Evolutionary conservation across 2,888 invertebrate genomes (phyloP).

Genomic region (Eupithecia pulchellata): DNA sequence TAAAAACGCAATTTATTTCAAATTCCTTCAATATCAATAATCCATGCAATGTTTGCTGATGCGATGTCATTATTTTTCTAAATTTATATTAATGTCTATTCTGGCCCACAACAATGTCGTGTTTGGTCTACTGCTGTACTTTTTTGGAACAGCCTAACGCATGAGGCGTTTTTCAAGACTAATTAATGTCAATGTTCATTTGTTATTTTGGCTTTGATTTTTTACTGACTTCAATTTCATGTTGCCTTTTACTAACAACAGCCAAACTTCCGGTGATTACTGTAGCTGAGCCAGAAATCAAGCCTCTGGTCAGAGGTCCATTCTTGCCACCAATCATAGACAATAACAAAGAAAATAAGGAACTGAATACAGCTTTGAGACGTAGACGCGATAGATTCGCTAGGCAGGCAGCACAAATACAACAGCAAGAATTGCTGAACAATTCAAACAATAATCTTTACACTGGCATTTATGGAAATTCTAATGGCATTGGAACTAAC

Average conservation of each 20-base stretch:
- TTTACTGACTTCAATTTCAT: slow-evolving; percentile 35
- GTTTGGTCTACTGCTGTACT: too few species aligned
- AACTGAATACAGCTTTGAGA: slow-evolving; percentile 92
- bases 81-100: too few species aligned
- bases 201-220: slow-evolving; percentile 18
- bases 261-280: slow-evolving; percentile 61
- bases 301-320: slow-evolving; percentile 46
- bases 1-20: too few species aligned
- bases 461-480: slow-evolving; percentile 58
- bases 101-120: too few species aligned
- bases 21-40: too few species aligned
- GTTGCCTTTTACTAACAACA: slow-evolving; percentile 70
- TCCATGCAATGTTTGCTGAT: too few species aligned
- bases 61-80: too few species aligned
- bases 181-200: slow-evolving; percentile 1
- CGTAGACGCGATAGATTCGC: slow-evolving; percentile 93
- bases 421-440: slow-evolving; percentile 88
- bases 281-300: slow-evolving; percentile 62
- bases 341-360: slow-evolving; percentile 83
- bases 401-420: slow-evolving; percentile 93
- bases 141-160: neutral
- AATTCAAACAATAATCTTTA: slow-evolving; percentile 63
- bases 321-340: slow-evolving; percentile 67
- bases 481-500: slow-evolving; percentile 54
- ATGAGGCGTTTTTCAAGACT: slow-evolving; percentile 5